phyloP scores from a whole-genome alignment of 1,140 invertebrate genomes.

The Meteorus sp. region DNA sequence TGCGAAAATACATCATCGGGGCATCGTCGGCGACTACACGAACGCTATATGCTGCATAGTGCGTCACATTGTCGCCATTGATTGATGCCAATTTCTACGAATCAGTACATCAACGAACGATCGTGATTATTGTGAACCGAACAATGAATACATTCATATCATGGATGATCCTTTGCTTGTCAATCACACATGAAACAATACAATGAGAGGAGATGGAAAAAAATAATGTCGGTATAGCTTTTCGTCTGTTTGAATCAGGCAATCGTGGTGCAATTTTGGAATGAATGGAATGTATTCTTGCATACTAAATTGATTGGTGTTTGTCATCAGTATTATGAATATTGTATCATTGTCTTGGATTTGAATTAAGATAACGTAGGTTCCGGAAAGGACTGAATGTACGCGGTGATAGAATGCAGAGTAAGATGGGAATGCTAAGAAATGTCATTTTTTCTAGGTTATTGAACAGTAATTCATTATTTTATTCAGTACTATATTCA shows the following conservation, averaged over 20 bases:
- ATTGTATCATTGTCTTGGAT: background rate
- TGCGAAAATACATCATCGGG: background rate
- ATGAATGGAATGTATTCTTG: background rate
- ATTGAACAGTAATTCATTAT: background rate
- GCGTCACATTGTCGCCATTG: too few species aligned
- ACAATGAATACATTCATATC: too few species aligned
- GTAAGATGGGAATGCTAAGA: background rate
- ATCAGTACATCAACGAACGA: too few species aligned
- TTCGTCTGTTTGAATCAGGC: background rate
- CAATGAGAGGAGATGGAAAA: too few species aligned
- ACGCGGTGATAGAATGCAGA: background rate
- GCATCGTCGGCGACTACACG: background rate
- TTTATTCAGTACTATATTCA: constrained; percentile 4
- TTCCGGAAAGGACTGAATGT: background rate
- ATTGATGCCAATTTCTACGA: too few species aligned
- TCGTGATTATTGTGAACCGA: too few species aligned
- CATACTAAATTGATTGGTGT: background rate
- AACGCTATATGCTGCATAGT: too few species aligned
- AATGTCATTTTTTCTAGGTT: too few species aligned
- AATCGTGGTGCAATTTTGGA: background rate
- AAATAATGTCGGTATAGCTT: background rate
- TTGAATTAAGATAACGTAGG: background rate
- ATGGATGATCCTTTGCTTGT: too few species aligned
- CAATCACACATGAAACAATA: too few species aligned
- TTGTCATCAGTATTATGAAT: background rate